Conservation (phyloP, 2,888 invertebrate species). For the Tenthredo scrophulariae region DNA sequence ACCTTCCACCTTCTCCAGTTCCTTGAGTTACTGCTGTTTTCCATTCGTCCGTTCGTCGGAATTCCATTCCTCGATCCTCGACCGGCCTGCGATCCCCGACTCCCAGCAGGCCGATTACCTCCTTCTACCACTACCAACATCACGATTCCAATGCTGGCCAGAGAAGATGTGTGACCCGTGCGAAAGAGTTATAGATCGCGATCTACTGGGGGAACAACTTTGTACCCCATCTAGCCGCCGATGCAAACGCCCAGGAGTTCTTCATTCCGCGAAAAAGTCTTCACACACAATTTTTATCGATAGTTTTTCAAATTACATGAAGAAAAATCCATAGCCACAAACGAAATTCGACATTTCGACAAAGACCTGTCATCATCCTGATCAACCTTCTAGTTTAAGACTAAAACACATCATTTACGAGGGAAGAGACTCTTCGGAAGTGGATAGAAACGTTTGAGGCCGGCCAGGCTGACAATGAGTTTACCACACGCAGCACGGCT, state of each 20-base stretch:
- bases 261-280: not conserved
- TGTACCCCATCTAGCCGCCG: not conserved
- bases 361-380: not conserved
- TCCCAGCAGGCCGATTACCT: slow-evolving; percentile 69
- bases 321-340: not conserved
- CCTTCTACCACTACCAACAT: slow-evolving; percentile 8
- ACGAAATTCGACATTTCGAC: not conserved
- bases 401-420: not conserved
- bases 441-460: not conserved
- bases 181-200: slow-evolving; percentile 51
- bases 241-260: not conserved
- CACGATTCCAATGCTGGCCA: not conserved
- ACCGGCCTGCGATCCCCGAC: slow-evolving; percentile 35
- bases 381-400: not conserved
- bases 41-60: slow-evolving; percentile 52
- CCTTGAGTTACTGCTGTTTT: slow-evolving; percentile 58
- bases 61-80: slow-evolving; percentile 58
- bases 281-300: not conserved
- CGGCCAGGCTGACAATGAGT: not conserved
- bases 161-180: slow-evolving; percentile 52
- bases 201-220: not conserved
- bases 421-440: not conserved
- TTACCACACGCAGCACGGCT: not conserved
- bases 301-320: not conserved
- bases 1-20: slow-evolving; percentile 21